Conservation (phyloP, 64 coral and sea anemone genomes). For the Actinia tenebrosa region DNA sequence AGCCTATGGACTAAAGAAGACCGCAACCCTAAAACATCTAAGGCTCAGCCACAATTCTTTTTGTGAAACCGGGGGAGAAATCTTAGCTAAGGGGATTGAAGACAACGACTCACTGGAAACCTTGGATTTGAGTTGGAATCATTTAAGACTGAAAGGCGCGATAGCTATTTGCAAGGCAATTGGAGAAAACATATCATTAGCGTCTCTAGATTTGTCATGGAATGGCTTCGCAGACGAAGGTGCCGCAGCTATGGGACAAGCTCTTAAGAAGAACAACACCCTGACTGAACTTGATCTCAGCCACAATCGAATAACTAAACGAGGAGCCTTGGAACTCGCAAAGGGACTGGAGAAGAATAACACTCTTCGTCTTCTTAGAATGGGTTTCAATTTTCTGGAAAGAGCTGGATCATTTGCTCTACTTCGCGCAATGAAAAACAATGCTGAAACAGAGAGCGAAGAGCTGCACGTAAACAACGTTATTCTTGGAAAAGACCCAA, state of each 20-base stretch:
- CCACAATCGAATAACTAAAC: constrained; percentile 60
- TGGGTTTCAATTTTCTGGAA: constrained; percentile 52
- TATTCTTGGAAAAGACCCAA: constrained; percentile 32
- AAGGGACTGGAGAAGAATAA: constrained; percentile 61
- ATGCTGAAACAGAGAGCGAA: constrained; percentile 33
- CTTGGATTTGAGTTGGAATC: constrained; percentile 76
- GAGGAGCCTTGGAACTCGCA: constrained; percentile 42
- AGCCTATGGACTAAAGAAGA: constrained; percentile 32
- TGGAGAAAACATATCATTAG: constrained; percentile 39
- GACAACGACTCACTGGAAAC: constrained; percentile 40
- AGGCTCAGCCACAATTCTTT: constrained; percentile 71
- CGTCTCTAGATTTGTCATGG: constrained; percentile 57
- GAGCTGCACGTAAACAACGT: constrained; percentile 61
- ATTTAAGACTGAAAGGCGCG: constrained; percentile 58
- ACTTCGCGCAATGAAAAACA: constrained; percentile 49
- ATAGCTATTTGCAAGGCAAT: constrained; percentile 60
- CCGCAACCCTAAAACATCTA: constrained; percentile 43
- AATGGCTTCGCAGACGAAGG: constrained; percentile 85
- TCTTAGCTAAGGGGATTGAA: constrained; percentile 45
- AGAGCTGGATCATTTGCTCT: constrained; percentile 45
- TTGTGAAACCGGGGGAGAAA: constrained; percentile 58
- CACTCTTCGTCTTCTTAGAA: constrained; percentile 39
- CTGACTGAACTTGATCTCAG: constrained; percentile 60
- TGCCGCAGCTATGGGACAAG: constrained; percentile 60
- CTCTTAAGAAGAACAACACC: constrained; percentile 56